Percentiles rank a stretch among this genome's conserved stretches.
Conservation (phyloP, 1,140 invertebrate genomes). For the Meloidogyne chitwoodi region DNA sequence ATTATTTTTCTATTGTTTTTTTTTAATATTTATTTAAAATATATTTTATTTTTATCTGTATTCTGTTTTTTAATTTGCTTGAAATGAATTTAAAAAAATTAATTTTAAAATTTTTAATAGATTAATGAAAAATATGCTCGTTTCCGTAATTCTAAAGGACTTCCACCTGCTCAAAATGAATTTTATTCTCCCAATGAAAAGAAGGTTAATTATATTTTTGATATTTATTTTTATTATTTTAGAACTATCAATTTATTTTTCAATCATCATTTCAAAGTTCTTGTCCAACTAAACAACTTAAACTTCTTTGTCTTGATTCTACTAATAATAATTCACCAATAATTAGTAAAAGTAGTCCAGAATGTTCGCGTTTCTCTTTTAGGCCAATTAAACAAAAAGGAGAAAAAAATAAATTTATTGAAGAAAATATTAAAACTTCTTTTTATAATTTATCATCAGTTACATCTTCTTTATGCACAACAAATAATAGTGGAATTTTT, state of each 20-base stretch:
- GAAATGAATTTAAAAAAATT: too few relatives aligned
- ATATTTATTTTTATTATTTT: too few relatives aligned
- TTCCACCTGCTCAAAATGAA: constrained; percentile 5
- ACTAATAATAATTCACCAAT: not conserved
- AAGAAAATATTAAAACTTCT: too few relatives aligned
- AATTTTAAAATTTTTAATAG: not conserved
- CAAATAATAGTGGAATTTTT: not conserved
- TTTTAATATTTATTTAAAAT: not conserved
- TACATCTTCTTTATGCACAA: too few relatives aligned
- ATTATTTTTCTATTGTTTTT: too few relatives aligned
- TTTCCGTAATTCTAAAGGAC: constrained; percentile 11
- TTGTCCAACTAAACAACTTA: not conserved
- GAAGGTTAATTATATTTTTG: too few relatives aligned
- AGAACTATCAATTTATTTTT: not conserved
- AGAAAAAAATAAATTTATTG: too few relatives aligned
- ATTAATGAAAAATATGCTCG: constrained; percentile 15
- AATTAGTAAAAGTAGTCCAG: not conserved
- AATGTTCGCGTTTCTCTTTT: not conserved
- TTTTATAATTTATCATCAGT: too few relatives aligned
- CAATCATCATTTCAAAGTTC: not conserved
- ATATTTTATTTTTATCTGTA: not conserved
- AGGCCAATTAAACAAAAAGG: not conserved
- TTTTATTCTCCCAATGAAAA: constrained; percentile 1
- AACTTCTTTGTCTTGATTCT: not conserved
- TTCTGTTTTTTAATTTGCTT: not conserved